These are phyloP conservation scores for Pseudomyrmex flavicornis DNA, from an alignment of 1,140 invertebrate species.

Conservation along the genomic window DNA sequence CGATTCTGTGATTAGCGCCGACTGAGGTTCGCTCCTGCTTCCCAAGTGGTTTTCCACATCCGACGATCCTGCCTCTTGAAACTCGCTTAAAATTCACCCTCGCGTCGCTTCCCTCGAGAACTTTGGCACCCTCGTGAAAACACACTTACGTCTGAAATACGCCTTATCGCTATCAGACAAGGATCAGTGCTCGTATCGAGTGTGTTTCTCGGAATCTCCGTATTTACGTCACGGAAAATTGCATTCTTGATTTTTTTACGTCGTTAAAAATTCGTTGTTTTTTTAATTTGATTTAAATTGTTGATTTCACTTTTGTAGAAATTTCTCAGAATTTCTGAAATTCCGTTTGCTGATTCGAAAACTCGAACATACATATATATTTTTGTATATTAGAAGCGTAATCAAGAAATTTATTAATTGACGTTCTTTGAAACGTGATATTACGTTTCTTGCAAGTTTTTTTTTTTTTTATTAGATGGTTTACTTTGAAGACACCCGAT, in stretches of 20 bases:
- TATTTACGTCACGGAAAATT: background rate
- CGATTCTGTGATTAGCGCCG: constrained; percentile 68
- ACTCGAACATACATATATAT: too few relatives aligned
- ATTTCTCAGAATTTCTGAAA: too few relatives aligned
- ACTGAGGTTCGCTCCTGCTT: constrained; percentile 52
- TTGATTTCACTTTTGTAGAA: background rate
- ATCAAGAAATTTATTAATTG: too few relatives aligned
- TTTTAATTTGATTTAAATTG: constrained; percentile 10
- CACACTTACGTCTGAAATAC: constrained; percentile 49
- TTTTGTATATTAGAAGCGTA: too few relatives aligned
- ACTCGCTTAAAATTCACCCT: constrained; percentile 50
- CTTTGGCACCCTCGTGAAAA: constrained; percentile 46
- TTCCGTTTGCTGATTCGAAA: too few relatives aligned
- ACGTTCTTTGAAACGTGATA: too few relatives aligned
- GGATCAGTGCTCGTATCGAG: constrained; percentile 24
- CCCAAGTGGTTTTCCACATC: constrained; percentile 45
- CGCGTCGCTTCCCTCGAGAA: constrained; percentile 10
- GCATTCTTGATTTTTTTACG: background rate
- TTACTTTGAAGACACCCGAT: background rate
- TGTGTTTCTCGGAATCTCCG: background rate
- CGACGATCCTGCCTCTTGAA: constrained; percentile 47
- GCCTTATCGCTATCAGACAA: constrained; percentile 25
- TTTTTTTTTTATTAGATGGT: too few relatives aligned
- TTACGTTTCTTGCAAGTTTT: too few relatives aligned
- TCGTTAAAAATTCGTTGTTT: background rate